Evolutionary conservation across 2,113 vertebrate genomes (phyloP), one percentile per base, ranked within the genome.

Genomic region (Elephantulus edwardii): DNA sequence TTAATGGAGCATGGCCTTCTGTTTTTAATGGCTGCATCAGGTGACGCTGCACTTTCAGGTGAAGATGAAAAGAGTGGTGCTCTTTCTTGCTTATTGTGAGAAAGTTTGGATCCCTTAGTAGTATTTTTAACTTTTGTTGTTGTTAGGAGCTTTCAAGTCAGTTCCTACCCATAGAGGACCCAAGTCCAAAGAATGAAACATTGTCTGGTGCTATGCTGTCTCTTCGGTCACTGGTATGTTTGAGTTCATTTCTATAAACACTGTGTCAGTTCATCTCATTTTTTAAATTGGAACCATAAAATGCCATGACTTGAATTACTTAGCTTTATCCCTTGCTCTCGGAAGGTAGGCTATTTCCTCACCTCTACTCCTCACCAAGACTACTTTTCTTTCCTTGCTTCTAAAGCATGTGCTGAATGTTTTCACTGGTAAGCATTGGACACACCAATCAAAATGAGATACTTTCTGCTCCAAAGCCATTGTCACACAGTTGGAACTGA

Each of bases 301-400:
- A 91, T 54, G 40, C 64, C 64, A 56, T 86, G 80, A 77, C 50
- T 58, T 77, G 20, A 77, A 24, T 81, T 94, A 84, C 30, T 56
- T 24, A 16, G 50, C 58, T 79, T 66, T 85, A 60, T 89, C 85
- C 11, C 84, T 78, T 88, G 70, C 50, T 86, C 42, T 89, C 22
- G 38, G 60, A 82, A 58, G 35, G 48, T 19, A 85, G 56, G 33
- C 33, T 85, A 85, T 87, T n/a, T 30, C 48, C 50, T 33, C n/a
- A n/a, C 66, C 12, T 46, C 62, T 54, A 60, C 5, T 72, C 80
- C 58, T 3, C 42, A 28, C n/a, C n/a, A n/a, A n/a, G n/a, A n/a
- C n/a, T 88, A 46, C 91, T 94, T 86, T 90, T 75, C 82, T 72
- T 93, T 52, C 81, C 42, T 84, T 94, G 62, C 76, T 54, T 86